These are phyloP conservation scores for Drepana falcataria DNA, from an alignment of 2,888 invertebrate species.

Conservation along the genomic window DNA sequence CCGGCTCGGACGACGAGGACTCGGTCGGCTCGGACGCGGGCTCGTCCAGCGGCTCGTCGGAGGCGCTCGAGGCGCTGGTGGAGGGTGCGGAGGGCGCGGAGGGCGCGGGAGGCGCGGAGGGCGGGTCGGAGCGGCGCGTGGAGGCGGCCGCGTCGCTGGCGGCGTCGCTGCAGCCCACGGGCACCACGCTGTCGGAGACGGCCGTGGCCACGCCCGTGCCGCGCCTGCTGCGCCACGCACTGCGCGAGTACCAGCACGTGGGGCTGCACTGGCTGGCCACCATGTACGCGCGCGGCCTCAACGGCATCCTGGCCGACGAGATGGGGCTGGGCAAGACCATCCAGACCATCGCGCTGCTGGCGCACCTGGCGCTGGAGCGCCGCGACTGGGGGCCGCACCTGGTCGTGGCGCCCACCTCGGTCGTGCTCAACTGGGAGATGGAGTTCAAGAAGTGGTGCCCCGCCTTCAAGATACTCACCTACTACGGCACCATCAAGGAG, in stretches of 20 bases:
- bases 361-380: slow-evolving; percentile 95
- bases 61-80: slow-evolving; percentile 37
- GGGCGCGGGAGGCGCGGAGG: slow-evolving; percentile 36
- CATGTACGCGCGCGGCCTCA: slow-evolving; percentile 95
- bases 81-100: slow-evolving; percentile 19
- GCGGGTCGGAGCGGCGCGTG: slow-evolving; percentile 81
- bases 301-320: slow-evolving; percentile 97
- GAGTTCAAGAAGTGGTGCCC: slow-evolving; percentile 99
- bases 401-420: slow-evolving; percentile 98
- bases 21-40: slow-evolving; percentile 24
- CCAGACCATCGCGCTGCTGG: slow-evolving; percentile 95
- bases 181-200: slow-evolving; percentile 96
- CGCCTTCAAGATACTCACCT: slow-evolving; percentile 98
- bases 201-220: slow-evolving; percentile 96
- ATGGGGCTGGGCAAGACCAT: slow-evolving; percentile 99
- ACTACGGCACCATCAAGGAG: slow-evolving; percentile 98
- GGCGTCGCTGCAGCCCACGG: slow-evolving; percentile 97
- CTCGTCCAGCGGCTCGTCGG: slow-evolving; percentile 27
- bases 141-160: slow-evolving; percentile 96
- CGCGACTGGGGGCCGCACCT: slow-evolving; percentile 99
- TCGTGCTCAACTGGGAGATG: slow-evolving; percentile 99
- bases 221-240: slow-evolving; percentile 91
- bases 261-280: slow-evolving; percentile 98
- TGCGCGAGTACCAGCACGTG: slow-evolving; percentile 98
- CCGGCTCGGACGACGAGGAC: slow-evolving; percentile 28